Base-by-base conservation (phyloP, 2,113 vertebrate genomes). In the Coreoperca whiteheadi region DNA sequence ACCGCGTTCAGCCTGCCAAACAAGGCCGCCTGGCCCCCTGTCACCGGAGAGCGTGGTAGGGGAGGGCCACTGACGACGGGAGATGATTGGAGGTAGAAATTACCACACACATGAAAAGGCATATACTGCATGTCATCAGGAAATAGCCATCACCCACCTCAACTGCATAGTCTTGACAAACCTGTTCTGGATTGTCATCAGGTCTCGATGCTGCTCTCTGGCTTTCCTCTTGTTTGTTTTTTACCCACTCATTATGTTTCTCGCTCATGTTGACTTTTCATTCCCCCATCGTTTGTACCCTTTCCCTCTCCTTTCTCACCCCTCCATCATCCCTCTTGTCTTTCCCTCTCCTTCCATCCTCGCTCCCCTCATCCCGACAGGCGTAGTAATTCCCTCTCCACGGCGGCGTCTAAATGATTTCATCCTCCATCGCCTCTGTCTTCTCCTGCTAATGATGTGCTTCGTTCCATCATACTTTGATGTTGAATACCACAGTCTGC, bases 371-470 rank as follows among this genome's bases (percentile, higher is more conserved):
- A 25, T 89, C 86, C 81, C 74, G 70, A 87, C 90, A 91, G 85
- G 87, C 89, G 56, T 88, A 87, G 92, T 92, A 89, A 92, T 92
- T 92, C 91, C 88, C 75, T 63, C 88, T 86, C 75, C 68, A 8
- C 79, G n/a, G 88, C 67, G 39, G 81, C 81, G 83, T 91, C 89
- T 91, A 92, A 94, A 91, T 88, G 91, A 90, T 93, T 93, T 90
- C 91, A 84, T 88, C 91, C 92, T 82, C 71, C 79, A 72, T 87
- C 43, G 67, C 92, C 87, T 87, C 88, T 80, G 78, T 93, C 81
- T 92, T 87, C 86, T 79, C 76, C 84, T 59, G 78, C 88, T 95
- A 93, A 95, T 93, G 92, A 93, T 93, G 90, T 68, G 80, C 86
- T 81, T 80, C 82, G 48, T 87, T 92, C 82, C 87, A 77, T 85